Evolutionary conservation across 2,888 invertebrate genomes (phyloP), one percentile per base, ranked within the genome.

Genomic region (Acronicta alni): DNA sequence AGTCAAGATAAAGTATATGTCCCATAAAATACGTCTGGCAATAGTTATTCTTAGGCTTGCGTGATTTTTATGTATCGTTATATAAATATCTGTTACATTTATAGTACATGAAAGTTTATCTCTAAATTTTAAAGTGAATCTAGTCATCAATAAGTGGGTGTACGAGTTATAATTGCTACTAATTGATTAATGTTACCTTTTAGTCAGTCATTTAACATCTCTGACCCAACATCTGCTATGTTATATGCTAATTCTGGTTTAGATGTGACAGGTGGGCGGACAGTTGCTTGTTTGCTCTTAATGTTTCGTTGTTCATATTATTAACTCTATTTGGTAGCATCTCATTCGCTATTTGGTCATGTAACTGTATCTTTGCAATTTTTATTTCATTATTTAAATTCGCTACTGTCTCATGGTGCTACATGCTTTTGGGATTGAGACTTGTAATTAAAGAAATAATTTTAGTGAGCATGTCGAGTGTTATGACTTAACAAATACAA

Each of bases 161-260:
- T 5, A n/a, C 16, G 7, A 14, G 4, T 42, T 41, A 44, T 37
- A 7, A 39, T 44, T 43, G 30, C 42, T 18, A 2, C 12, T n/a
- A 61, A 42, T 48, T 69, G 70, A 72, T 66, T 61, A 72, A 77
- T 76, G 47, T 35, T 39, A 54, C 46, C 30, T 61, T 57, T 63
- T 47, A 64, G 46, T 45, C 32, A 67, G 59, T 55, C 59, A 53
- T 56, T 71, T 74, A 77, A 77, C 77, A 66, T 69, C 32, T 52
- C 15, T 74, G 69, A 80, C 75, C 76, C 57, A 16, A 59, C 56
- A 64, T 70, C 64, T 67, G 78, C 82, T 75, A 80, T 80, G 71
- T 77, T 66, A 8, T 72, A 82, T 81, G 82, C 65, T 68, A 82
- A 82, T 82, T 57, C 35, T 55, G 66, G 51, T 67, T 57, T 53